Conservation (phyloP, 2,888 invertebrate genomes). For the Chouioia cunea region DNA sequence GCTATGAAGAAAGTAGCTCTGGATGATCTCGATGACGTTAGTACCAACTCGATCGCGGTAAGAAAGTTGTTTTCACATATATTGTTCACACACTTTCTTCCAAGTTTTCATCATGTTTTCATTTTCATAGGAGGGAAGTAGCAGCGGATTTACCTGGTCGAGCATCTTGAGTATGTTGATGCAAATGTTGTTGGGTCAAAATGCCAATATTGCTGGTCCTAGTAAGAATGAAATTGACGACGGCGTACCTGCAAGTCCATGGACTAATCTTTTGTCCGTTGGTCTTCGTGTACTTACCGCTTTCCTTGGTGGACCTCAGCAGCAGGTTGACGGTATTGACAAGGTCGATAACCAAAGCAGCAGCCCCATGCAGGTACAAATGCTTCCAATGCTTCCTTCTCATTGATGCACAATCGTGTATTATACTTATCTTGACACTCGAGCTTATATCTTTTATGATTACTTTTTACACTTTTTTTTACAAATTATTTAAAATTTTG, state of each 20-base stretch:
- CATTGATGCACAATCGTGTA: no score
- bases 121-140: constrained; percentile 68
- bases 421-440: no score
- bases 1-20: constrained; percentile 88
- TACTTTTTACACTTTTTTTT: no score
- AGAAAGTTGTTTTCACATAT: constrained; percentile 21
- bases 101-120: background rate
- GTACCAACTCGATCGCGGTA: constrained; percentile 82
- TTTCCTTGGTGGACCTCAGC: constrained; percentile 81
- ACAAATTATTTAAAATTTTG: no score
- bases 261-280: constrained; percentile 89
- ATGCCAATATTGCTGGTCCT: constrained; percentile 76
- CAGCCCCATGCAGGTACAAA: constrained; percentile 87
- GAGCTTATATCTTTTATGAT: no score
- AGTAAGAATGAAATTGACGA: constrained; percentile 84
- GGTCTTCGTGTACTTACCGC: constrained; percentile 89
- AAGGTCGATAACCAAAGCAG: constrained; percentile 88
- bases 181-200: constrained; percentile 86
- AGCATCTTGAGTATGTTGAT: constrained; percentile 88
- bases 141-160: constrained; percentile 87
- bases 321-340: constrained; percentile 84
- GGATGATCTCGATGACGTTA: constrained; percentile 85
- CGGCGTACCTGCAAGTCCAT: constrained; percentile 81
- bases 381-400: constrained; percentile 28
- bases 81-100: background rate